Evolutionary conservation across 2,888 invertebrate species (phyloP), one percentile per base, ranked within the genome.

Genomic region (Dasypolia templi): DNA sequence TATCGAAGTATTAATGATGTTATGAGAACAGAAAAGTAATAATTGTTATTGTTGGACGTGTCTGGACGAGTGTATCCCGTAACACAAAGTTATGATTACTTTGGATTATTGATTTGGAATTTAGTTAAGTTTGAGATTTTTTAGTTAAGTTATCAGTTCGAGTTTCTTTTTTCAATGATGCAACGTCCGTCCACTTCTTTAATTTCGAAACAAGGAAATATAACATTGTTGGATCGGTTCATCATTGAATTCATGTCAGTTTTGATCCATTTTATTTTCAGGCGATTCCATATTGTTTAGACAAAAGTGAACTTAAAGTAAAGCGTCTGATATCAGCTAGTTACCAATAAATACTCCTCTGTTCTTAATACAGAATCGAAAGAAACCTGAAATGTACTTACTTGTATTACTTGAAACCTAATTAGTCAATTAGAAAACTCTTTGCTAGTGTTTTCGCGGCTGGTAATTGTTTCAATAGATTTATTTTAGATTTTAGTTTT

Each of bases 401-500:
- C n/a, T n/a, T 9, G 39, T 39, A 39, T 39, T 35, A 1, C 14
- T 12, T 35, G 35, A 7, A 35, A n/a, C 22, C 3, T 14, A 63
- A 29, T 12, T 7, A 32, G 14, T 49, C 5, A 51, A 51, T 26
- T 39, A 42, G n/a, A 70, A 69, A 35, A 56, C 2, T 46, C 9
- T 35, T 46, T 6, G n/a, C 39, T 2, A 49, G 1, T 9, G 29
- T 56, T 22, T 46, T 46, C 29, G 19, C 19, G 19, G 29, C 17
- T 42, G 44, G 22, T 29, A 56, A 46, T 46, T 56, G 35, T 70
- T 72, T 46, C 44, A 56, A 71, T 22, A 46, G 17, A 56, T 56
- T 55, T 39, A 39, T 9, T 9, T 39, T 35, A 35, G 35, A 35
- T 35, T 35, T 35, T 35, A 35, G 7, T 35, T 35, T 35, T 35